phyloP scores from a whole-genome alignment of 2,888 invertebrate genomes.

The Griposia aprilina region DNA sequence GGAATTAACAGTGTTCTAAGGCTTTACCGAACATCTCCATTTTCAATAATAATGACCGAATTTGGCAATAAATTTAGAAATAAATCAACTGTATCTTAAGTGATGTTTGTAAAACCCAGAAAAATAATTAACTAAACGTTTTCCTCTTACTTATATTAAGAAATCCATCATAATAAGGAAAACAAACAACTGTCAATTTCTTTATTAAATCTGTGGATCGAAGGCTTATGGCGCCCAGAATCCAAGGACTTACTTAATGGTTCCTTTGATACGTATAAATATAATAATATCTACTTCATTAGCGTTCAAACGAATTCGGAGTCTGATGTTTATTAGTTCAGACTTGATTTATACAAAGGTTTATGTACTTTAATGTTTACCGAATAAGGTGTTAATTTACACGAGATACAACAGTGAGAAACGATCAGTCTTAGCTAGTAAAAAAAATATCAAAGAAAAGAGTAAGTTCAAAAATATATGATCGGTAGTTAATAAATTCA shows the following conservation, averaged over 20 bases:
- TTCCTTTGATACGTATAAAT: neutral
- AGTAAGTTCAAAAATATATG: neutral
- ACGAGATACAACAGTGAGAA: neutral
- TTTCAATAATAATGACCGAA: conserved; percentile 31
- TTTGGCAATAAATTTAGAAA: neutral
- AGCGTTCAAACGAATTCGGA: neutral
- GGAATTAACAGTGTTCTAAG: neutral
- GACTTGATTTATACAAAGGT: neutral
- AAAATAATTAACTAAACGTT: conserved; percentile 1
- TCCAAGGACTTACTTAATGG: neutral
- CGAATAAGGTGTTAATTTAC: neutral
- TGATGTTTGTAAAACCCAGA: neutral
- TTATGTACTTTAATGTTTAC: neutral
- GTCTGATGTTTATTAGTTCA: neutral
- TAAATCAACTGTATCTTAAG: conserved; percentile 12
- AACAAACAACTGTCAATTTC: conserved; percentile 33
- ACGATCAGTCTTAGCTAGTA: neutral
- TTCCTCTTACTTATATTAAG: neutral
- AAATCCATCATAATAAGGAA: conserved; percentile 29
- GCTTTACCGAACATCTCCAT: conserved; percentile 8
- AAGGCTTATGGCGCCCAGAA: neutral
- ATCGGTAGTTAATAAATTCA: neutral
- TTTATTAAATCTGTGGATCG: neutral
- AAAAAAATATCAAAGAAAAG: neutral
- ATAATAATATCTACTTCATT: neutral